Conservation (phyloP, 2,888 invertebrate species). For the Diadegma fenestrale region DNA sequence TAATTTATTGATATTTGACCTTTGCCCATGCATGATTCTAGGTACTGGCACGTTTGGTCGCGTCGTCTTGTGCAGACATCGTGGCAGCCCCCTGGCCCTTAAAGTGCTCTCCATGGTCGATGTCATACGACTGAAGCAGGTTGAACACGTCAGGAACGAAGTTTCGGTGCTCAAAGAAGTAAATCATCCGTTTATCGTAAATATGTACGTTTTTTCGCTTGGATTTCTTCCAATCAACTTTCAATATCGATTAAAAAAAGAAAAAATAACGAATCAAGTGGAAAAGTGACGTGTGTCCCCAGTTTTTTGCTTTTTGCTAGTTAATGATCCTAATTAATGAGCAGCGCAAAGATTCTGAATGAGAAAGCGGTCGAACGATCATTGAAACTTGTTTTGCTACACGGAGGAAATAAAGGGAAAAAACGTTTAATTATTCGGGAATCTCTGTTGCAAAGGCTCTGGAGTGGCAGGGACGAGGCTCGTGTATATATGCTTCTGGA, state of each 20-base stretch:
- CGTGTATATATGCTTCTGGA: constrained; percentile 99
- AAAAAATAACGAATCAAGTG: neutral
- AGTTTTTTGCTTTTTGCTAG: too few species aligned
- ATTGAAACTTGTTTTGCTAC: neutral
- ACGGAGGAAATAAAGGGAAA: neutral
- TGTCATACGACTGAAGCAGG: constrained; percentile 97
- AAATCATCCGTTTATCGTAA: constrained; percentile 98
- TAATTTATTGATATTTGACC: neutral
- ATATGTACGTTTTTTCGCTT: constrained; percentile 90
- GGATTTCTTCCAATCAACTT: neutral
- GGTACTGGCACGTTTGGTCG: constrained; percentile 99
- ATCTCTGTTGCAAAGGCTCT: constrained; percentile 88
- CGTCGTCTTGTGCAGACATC: constrained; percentile 95
- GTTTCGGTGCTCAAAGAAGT: constrained; percentile 96
- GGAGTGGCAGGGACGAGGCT: constrained; percentile 95
- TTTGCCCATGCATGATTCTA: constrained; percentile 79
- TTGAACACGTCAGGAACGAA: constrained; percentile 99
- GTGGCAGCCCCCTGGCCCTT: constrained; percentile 90
- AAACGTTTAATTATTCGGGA: neutral
- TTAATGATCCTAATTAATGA: too few species aligned
- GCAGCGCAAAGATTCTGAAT: neutral
- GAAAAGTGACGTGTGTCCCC: too few species aligned
- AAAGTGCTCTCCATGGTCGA: constrained; percentile 97
- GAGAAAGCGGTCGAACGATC: neutral
- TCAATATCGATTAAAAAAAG: neutral